phyloP scores from a whole-genome alignment of 2,797 vertebrate genomes.

The Cichlasoma orientale region DNA sequence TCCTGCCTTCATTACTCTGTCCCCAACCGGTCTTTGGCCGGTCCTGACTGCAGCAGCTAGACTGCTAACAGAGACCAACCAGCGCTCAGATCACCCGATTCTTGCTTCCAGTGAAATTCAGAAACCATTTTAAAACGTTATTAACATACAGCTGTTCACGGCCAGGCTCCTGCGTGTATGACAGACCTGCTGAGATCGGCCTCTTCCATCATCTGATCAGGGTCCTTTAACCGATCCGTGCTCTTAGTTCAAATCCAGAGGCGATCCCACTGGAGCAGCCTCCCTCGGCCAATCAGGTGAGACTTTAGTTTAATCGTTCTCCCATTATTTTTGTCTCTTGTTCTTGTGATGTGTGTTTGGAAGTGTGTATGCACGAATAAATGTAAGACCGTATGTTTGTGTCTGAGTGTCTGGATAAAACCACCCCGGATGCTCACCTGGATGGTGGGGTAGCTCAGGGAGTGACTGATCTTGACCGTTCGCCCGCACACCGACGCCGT shows the following conservation, averaged over 20 bases:
- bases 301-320: not conserved
- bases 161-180: not conserved
- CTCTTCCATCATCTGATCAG: not conserved
- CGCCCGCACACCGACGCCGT: constrained; percentile 90
- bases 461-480: constrained; percentile 90
- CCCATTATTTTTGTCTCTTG: no score
- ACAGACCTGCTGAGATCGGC: not conserved
- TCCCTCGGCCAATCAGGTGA: not conserved
- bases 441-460: constrained; percentile 92
- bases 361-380: no score
- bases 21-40: no score
- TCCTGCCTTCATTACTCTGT: no score
- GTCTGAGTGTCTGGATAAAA: no score
- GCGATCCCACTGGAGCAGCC: no score
- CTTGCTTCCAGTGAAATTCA: not conserved
- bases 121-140: not conserved
- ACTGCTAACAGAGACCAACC: no score
- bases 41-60: no score
- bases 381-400: no score
- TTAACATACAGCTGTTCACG: not conserved
- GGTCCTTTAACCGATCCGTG: not conserved
- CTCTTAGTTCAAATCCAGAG: not conserved
- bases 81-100: no score
- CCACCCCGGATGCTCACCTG: constrained; percentile 83
- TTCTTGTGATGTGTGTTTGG: no score